phyloP scores from a whole-genome alignment of 2,888 invertebrate genomes.

The Hypselothyrea guttata region DNA sequence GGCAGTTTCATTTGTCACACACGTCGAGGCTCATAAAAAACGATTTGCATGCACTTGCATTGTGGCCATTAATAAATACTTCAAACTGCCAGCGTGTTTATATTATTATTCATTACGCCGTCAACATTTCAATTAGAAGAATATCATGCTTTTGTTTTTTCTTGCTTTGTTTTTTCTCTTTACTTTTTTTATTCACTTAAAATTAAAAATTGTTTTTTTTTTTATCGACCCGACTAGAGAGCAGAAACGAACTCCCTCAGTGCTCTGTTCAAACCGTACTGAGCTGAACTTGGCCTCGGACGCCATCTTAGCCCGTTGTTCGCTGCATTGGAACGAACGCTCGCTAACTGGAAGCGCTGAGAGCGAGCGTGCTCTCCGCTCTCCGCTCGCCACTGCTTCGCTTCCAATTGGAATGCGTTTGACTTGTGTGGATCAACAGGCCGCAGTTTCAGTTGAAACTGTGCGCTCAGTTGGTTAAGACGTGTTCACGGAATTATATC shows the following conservation, averaged over 20 bases:
- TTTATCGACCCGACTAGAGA: constrained; percentile 29
- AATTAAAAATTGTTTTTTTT: constrained; percentile 30
- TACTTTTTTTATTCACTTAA: constrained; percentile 26
- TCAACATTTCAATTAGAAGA: constrained; percentile 62
- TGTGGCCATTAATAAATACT: constrained; percentile 43
- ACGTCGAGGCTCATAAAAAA: constrained; percentile 38
- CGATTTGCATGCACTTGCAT: constrained; percentile 69
- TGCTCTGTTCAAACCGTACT: constrained; percentile 78
- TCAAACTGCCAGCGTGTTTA: constrained; percentile 26
- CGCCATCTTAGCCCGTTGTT: constrained; percentile 81
- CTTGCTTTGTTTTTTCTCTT: constrained; percentile 27
- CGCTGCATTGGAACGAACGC: constrained; percentile 39
- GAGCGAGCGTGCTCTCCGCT: constrained; percentile 11
- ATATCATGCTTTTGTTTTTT: constrained; percentile 22
- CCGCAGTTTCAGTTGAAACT: constrained; percentile 68
- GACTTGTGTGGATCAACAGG: constrained; percentile 26
- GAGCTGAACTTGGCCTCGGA: constrained; percentile 79
- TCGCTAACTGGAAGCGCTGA: constrained; percentile 32
- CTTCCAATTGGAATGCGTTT: constrained; percentile 52
- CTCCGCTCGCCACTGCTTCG: not conserved
- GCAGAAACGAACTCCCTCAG: constrained; percentile 76
- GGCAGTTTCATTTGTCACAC: constrained; percentile 60
- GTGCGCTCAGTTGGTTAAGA: constrained; percentile 62
- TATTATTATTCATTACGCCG: constrained; percentile 45
- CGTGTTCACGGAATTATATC: constrained; percentile 55